Base-by-base conservation (phyloP, 2,113 vertebrate species). In the Polypterus senegalus region DNA sequence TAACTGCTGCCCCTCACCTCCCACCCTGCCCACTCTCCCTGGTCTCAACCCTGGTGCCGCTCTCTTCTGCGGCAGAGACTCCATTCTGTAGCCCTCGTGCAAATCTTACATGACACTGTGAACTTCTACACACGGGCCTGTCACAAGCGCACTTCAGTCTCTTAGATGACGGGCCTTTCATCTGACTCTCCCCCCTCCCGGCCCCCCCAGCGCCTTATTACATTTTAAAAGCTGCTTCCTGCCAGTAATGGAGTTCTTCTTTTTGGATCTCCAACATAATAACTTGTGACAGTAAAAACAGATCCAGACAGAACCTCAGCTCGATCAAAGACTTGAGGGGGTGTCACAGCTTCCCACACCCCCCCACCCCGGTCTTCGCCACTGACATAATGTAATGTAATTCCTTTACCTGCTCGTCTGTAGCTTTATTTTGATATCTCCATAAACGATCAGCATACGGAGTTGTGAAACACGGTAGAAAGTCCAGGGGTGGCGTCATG, bases 281-380 rank as follows among this genome's bases (percentile, higher is more conserved):
- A 58, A 58, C 43, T 58, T 58, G 56, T 58, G 56, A 58, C 56
- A 58, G 56, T 58, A 45, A 58, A 58, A 58, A 58, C 11, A 58
- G 56, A 58, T 58, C 56, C 43, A 58, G 56, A 58, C 43, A 58
- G 6, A 6, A 45, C 56, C 43, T 58, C 43, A 58, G 56, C 56
- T 58, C 43, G 1, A 2, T 27, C 27, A 27, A 27, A 27, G 27
- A 27, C 27, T 27, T 27, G 27, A 27, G 27, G 27, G 27, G 27
- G 27, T 27, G 27, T 27, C 27, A 27, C 27, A 27, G 27, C 27
- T 27, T 27, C 27, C 27, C 27, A 27, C 27, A 27, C 27, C 27
- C 27, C 27, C n/a, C n/a, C n/a, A n/a, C n/a, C n/a, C 27, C 27
- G 2, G 27, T 27, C 27, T 27, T 27, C 27, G 27, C 27, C 27